Evolutionary conservation across 2,888 invertebrate genomes (phyloP).

Genomic region (Eumacrocentrus americanus): DNA sequence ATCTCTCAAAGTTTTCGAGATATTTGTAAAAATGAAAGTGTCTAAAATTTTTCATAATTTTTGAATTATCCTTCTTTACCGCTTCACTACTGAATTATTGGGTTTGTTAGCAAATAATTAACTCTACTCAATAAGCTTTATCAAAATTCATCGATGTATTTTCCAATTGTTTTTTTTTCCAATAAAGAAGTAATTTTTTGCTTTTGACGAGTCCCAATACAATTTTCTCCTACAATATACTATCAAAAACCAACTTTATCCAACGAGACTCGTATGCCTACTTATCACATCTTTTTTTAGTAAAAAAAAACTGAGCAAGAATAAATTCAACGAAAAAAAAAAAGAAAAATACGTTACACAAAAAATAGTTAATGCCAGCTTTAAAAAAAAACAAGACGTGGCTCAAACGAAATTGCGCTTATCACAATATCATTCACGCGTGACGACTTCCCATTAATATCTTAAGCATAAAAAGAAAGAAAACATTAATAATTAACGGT

Average conservation of each 20-base stretch:
- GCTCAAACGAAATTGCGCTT: conserved; percentile 25
- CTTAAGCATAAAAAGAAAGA: conserved; percentile 4
- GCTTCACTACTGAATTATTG: no score
- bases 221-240: conserved; percentile 23
- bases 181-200: conserved; percentile 1
- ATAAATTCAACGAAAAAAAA: conserved; percentile 15
- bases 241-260: conserved; percentile 26
- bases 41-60: no score
- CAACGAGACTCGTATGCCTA: conserved; percentile 26
- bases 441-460: conserved; percentile 11
- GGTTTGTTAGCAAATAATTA: conserved; percentile 1
- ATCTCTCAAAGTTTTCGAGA: no score
- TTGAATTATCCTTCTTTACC: no score
- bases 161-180: conserved; percentile 1
- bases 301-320: conserved; percentile 28
- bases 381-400: not conserved
- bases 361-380: conserved; percentile 7
- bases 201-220: conserved; percentile 9
- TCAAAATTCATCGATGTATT: conserved; percentile 10
- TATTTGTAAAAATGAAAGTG: no score
- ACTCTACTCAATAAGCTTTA: conserved; percentile 1
- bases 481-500: conserved; percentile 31
- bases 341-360: no score
- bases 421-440: conserved; percentile 26
- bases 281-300: conserved; percentile 14